phyloP scores from a whole-genome alignment of 2,797 vertebrate genomes.

The Notamacropus eugenii region DNA sequence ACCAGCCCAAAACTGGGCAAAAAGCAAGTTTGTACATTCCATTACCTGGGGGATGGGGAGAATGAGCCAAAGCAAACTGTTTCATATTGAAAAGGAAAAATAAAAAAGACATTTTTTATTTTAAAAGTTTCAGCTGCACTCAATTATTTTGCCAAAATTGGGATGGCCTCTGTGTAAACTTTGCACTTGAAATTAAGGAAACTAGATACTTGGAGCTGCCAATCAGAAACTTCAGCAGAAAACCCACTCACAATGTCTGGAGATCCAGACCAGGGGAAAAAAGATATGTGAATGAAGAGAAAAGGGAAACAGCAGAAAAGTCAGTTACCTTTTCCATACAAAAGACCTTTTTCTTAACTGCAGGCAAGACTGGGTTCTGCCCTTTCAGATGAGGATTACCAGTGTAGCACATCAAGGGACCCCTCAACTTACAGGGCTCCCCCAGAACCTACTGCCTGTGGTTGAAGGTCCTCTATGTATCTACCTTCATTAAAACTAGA shows the following conservation, averaged over 20 bases:
- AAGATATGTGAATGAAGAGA: slow-evolving; percentile 8
- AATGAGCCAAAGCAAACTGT: slow-evolving; percentile 35
- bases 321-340: background rate
- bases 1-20: background rate
- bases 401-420: background rate
- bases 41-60: background rate
- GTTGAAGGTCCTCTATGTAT: background rate
- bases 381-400: background rate
- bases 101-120: background rate
- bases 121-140: slow-evolving; percentile 50
- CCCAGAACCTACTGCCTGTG: background rate
- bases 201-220: slow-evolving; percentile 57
- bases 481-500: background rate
- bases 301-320: slow-evolving; percentile 29
- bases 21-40: slow-evolving; percentile 33
- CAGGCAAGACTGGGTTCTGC: background rate
- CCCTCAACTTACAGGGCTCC: background rate
- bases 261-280: slow-evolving; percentile 49
- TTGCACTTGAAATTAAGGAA: slow-evolving; percentile 64
- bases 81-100: slow-evolving; percentile 43
- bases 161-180: slow-evolving; percentile 36
- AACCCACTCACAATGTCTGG: slow-evolving; percentile 67
- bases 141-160: slow-evolving; percentile 56
- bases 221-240: slow-evolving; percentile 59
- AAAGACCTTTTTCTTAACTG: slow-evolving; percentile 1